Base-by-base conservation (phyloP, 1,140 invertebrate genomes). In the Pseudomyrmex flavicornis region DNA sequence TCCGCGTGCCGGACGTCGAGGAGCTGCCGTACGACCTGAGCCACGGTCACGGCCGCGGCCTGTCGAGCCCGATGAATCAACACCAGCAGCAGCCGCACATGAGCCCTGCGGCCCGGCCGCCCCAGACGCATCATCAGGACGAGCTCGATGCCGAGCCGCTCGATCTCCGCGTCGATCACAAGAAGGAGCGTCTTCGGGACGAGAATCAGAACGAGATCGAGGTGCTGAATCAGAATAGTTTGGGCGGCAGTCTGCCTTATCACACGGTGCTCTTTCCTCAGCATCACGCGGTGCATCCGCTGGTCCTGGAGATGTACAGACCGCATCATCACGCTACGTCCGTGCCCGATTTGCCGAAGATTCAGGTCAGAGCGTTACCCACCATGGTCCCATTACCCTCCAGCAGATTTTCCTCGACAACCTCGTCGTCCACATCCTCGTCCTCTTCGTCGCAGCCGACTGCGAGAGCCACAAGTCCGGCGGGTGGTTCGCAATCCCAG, bases 101-200 rank as follows among this genome's bases (percentile, higher is more conserved):
- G 94, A 95, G 95, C 56, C 95, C 95, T 3, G 95, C 95, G 0
- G 94, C 94, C 1, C 85, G 95, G 48, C 95, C 92, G 68, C 92
- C 91, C 8, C 91, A 90, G 26, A 75, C 88, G 15, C 90, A 91
- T 5, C 87, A 91, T 0, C 91, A 93, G 26, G 83, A 90, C 4
- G 93, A 93, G 0, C 77, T 90, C 56, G 94, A 95, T 50, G 92
- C 91, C 69, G 95, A 96, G 90, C 98, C 98, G 2, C 93, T 98
- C 62, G 98, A 98, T 92, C 95, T 98, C 10, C 95, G 97, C 83
- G 95, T 98, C 61, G 97, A 97, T 61, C 96, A 97, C 91, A 98
- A 98, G 90, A 97, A 97, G 91, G 91, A 93, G 77, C 93, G 95
- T 13, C 88, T 97, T 7, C 96, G 97, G 89, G 97, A 97, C 93